Base-by-base conservation (phyloP, 92 coral and sea anemone species). In the Diadumene lineata region DNA sequence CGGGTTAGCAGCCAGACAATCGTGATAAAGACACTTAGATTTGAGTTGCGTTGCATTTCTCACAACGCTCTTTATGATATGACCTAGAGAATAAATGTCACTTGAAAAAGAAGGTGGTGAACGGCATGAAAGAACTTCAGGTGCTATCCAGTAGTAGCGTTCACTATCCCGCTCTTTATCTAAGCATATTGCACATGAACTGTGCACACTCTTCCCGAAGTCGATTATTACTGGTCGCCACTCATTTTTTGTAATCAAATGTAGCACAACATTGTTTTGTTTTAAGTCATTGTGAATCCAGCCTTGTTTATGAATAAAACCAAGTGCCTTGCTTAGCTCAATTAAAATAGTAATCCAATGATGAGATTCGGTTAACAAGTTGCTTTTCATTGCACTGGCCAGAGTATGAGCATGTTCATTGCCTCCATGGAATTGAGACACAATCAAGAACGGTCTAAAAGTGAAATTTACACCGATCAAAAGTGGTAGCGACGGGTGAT, bases 401-500 rank as follows among this genome's bases (percentile, higher is more conserved):
- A 66, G 25, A 0, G 70, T 66, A n/a, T 33, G 38, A 0, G 70
- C 23, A 16, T 1, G 21, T 3, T 21, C 50, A 1, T 66, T 66
- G 6, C 26, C 70, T 33, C 51, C 70, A 27, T 66, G 70, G 50
- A 66, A 66, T 48, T 66, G 70, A 15, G 70, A 1, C 22, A 31
- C 46, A 19, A 66, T 29, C 22, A 66, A 33, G 22, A 31, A 66
- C 0, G 70, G 70, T 2, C 6, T 0, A 31, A 4, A 22, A 1
- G 25, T 1, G 7, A 58, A 15, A 23, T 25, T 23, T 1, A 58
- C 64, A 18, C 64, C 64, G 15, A 58, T 11, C 28, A 23, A 22
- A 1, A 58, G 64, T 6, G 70, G 70, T 28, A 66, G 38, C 15
- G 23, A 66, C 0, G 70, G 51, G 27, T 66, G 70, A 19, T 66